Evolutionary conservation across 2,888 invertebrate species (phyloP), one percentile per base, ranked within the genome.

Genomic region (Pachydiplax longipennis): DNA sequence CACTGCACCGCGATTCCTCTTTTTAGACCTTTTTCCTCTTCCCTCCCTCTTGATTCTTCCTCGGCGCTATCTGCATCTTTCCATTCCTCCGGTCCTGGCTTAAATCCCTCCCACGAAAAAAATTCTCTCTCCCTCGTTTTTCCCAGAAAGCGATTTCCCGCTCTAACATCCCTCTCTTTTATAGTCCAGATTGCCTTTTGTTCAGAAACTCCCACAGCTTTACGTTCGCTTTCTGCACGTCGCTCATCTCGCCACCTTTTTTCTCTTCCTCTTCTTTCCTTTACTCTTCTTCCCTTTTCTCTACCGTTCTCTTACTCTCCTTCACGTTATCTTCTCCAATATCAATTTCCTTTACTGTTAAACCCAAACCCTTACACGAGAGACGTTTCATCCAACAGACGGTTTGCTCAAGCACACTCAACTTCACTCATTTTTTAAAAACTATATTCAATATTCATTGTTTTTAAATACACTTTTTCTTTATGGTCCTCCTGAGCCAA

Each of bases 101-200:
- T 25, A 35, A 35, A 35, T 31, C 35, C 35, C 37, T 18, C 44
- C 44, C 81, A 15, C 81, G n/a, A 81, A 40, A 81, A 37, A 18
- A 18, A 18, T 18, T 48, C 48, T 6, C 82, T 3, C 25, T 13
- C 82, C 22, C 48, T 4, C 31, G 2, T 12, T 25, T 25, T 65
- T n/a, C 65, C 65, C 31, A 73, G 48, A 25, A 48, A 25, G 22
- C 82, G 25, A 44, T 82, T 40, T 83, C 58, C 83, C 83, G 53
- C 83, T 31, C 53, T 53, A 53, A 31, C 53, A 53, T 53, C 83
- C 53, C 18, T 35, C 83, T 48, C 83, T 83, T 83, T 35, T 53
- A 83, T 53, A 53, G 53, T 53, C 83, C 53, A 53, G 83, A 83
- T 53, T 83, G 83, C 31, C 83, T 83, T 53, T 83, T 53, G 83